Evolutionary conservation across 2,797 vertebrate genomes (phyloP).

Genomic region (Acrocephalus scirpaceus): DNA sequence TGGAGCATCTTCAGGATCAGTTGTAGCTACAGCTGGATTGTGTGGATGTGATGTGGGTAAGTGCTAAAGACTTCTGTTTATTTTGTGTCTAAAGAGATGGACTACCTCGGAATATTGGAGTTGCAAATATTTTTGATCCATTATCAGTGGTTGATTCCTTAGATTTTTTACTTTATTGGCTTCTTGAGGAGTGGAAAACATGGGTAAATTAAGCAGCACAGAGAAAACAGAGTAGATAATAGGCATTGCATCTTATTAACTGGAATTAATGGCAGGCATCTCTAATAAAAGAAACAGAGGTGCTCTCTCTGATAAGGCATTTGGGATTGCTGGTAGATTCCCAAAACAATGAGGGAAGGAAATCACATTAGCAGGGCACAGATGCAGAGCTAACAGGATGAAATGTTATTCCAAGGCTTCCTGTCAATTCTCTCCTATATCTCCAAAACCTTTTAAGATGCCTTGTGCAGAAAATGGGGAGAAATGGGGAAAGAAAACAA

Average conservation of each 20-base stretch:
- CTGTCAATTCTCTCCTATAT: background rate
- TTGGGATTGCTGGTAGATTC: background rate
- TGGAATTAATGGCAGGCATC: background rate
- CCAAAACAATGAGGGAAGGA: background rate
- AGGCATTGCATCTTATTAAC: background rate
- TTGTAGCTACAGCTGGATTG: accelerated
- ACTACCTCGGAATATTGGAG: background rate
- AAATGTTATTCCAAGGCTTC: background rate
- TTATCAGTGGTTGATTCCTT: background rate
- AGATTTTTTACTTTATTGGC: background rate
- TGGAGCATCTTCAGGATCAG: background rate
- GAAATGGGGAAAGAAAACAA: background rate
- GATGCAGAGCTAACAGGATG: background rate
- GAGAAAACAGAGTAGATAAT: background rate
- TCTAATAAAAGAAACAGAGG: background rate
- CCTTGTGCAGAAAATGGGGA: background rate
- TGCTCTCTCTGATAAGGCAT: background rate
- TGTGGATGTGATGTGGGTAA: background rate
- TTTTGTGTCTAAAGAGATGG: background rate
- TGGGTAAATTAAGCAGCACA: background rate
- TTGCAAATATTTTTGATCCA: background rate
- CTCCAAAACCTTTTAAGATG: background rate
- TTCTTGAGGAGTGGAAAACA: background rate
- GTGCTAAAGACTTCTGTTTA: background rate
- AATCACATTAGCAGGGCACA: background rate